phyloP scores from a whole-genome alignment of 2,113 vertebrate genomes.

The Lycaon pictus region DNA sequence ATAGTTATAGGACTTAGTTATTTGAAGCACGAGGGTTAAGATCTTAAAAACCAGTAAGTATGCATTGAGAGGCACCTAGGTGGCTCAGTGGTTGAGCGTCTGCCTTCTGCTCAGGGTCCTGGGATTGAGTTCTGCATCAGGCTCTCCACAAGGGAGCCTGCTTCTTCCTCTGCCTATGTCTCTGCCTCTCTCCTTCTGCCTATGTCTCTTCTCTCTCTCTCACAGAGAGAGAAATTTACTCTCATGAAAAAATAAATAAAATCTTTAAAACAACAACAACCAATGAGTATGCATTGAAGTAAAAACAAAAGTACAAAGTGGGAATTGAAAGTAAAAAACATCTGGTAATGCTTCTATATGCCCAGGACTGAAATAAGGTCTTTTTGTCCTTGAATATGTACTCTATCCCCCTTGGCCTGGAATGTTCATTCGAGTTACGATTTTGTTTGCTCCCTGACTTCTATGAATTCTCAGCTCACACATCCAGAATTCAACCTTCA shows the following conservation, averaged over 20 bases:
- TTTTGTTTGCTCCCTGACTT: not conserved
- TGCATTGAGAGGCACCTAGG: not conserved
- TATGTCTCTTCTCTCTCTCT: not conserved
- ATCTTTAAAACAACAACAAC: not conserved
- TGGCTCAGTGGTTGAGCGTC: not conserved
- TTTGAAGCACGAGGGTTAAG: not conserved
- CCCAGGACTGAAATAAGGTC: not conserved
- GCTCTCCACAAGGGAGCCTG: not conserved
- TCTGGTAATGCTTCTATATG: not conserved
- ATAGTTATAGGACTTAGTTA: not conserved
- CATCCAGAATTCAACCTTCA: not conserved
- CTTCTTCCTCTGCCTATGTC: not conserved
- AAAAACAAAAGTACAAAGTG: not conserved
- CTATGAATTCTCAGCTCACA: not conserved
- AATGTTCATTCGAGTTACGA: not conserved
- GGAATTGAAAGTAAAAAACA: constrained; percentile 40
- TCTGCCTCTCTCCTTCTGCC: too few species aligned
- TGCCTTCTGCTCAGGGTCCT: not conserved
- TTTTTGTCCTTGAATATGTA: not conserved
- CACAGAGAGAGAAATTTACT: too few species aligned
- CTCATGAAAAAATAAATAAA: not conserved
- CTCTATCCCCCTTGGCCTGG: not conserved
- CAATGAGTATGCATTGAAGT: not conserved
- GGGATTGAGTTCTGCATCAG: not conserved
- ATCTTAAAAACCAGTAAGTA: not conserved